These are phyloP conservation scores for Hydrotaea cyrtoneurina DNA, from an alignment of 2,888 invertebrate species.

Conservation along the genomic window DNA sequence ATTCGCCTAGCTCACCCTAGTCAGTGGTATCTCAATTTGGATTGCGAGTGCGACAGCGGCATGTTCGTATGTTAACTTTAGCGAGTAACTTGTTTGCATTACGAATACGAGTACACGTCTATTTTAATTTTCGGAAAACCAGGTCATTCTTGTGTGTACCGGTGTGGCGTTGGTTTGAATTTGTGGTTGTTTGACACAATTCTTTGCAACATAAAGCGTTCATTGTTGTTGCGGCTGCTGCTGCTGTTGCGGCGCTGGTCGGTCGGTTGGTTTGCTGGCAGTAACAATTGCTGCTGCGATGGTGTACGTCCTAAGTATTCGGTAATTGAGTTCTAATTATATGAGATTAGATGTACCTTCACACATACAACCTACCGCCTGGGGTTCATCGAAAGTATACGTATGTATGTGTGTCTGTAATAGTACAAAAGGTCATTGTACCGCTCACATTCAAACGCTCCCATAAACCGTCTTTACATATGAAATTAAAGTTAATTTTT, in stretches of 20 bases:
- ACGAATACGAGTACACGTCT: slow-evolving; percentile 45
- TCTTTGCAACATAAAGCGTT: slow-evolving; percentile 25
- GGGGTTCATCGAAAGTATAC: background rate
- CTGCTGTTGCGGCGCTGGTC: slow-evolving; percentile 35
- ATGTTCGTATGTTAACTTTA: slow-evolving; percentile 8
- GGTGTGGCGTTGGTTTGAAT: slow-evolving; percentile 61
- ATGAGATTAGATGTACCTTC: slow-evolving; percentile 26
- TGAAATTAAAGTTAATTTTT: slow-evolving; percentile 2
- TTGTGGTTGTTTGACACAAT: slow-evolving; percentile 66
- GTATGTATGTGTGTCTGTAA: background rate
- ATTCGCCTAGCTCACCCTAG: no score
- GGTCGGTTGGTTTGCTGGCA: slow-evolving; percentile 20
- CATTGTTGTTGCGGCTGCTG: slow-evolving; percentile 23
- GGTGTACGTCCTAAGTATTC: slow-evolving; percentile 45
- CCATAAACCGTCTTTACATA: background rate
- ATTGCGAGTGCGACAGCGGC: no score
- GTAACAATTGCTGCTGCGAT: slow-evolving; percentile 24
- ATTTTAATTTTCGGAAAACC: slow-evolving; percentile 68
- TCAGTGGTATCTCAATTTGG: no score
- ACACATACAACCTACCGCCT: background rate
- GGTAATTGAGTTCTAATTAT: slow-evolving; percentile 66
- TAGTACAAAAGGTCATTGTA: slow-evolving; percentile 19
- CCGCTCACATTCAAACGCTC: background rate
- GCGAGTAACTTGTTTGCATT: slow-evolving; percentile 34
- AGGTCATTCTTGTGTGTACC: slow-evolving; percentile 64